Evolutionary conservation across 2,888 invertebrate species (phyloP).

Genomic region (Aquatica leii): DNA sequence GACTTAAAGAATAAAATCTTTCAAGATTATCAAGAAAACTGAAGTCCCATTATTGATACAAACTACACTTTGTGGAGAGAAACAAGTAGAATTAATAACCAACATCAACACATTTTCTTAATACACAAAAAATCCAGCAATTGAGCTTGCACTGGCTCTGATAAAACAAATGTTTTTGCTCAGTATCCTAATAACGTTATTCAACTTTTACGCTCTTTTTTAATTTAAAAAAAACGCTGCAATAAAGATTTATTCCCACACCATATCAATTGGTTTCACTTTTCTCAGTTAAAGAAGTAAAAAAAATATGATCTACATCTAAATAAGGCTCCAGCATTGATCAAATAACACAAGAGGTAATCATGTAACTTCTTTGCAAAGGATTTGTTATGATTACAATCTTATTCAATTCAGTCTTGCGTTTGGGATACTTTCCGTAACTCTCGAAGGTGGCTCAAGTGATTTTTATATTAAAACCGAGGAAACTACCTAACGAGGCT

Average conservation of each 20-base stretch:
- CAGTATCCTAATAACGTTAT: too few relatives aligned
- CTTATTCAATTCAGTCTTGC: too few relatives aligned
- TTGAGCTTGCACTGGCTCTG: too few relatives aligned
- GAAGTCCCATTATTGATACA: neutral
- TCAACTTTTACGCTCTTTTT: too few relatives aligned
- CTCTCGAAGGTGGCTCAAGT: conserved; percentile 17
- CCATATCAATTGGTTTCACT: neutral
- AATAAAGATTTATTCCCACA: neutral
- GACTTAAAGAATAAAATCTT: neutral
- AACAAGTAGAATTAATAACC: neutral
- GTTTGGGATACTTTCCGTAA: neutral
- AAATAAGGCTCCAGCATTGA: conserved; percentile 7
- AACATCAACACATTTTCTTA: too few relatives aligned
- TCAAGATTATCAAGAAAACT: neutral
- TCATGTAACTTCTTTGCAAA: conserved; percentile 7
- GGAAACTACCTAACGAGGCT: conserved; percentile 1
- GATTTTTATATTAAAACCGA: conserved; percentile 9
- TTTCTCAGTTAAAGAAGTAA: neutral
- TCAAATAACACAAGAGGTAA: conserved; percentile 14
- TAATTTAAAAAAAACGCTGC: too few relatives aligned
- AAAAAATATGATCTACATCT: neutral
- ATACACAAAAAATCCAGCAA: too few relatives aligned
- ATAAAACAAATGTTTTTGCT: too few relatives aligned
- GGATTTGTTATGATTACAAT: conserved; percentile 2
- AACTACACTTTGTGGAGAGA: neutral